A percentile compares a stretch with the other conserved stretches of the same genome.
Conservation (phyloP, 2,113 vertebrate species). For the Caranx melampygus region DNA sequence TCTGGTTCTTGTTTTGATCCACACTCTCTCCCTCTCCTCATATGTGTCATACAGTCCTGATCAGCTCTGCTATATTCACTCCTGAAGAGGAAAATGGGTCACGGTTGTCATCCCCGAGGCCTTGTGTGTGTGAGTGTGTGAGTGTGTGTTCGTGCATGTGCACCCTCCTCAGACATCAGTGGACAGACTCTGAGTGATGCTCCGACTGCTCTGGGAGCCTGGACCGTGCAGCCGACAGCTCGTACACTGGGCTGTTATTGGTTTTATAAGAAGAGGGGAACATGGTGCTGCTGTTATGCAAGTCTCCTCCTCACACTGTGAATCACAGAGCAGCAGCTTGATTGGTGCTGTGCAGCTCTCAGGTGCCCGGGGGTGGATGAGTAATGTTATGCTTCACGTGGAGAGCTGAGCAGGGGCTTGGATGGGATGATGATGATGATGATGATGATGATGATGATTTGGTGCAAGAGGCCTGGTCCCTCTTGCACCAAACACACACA, state of each 20-base stretch:
- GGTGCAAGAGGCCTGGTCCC: slow-evolving; percentile 12
- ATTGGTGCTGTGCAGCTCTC: slow-evolving; percentile 70
- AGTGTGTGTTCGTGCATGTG: slow-evolving; percentile 15
- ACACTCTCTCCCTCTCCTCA: background rate
- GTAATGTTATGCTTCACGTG: slow-evolving; percentile 70
- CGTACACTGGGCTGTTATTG: slow-evolving; percentile 20
- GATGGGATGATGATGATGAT: slow-evolving; percentile 53
- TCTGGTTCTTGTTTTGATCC: slow-evolving; percentile 6
- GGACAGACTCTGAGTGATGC: slow-evolving; percentile 35
- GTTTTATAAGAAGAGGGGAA: slow-evolving; percentile 32
- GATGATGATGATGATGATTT: slow-evolving; percentile 36
- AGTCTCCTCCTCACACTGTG: slow-evolving; percentile 71
- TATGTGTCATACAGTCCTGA: slow-evolving; percentile 9
- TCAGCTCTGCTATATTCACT: slow-evolving; percentile 13
- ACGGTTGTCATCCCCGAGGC: slow-evolving; percentile 44
- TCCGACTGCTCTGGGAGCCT: slow-evolving; percentile 4
- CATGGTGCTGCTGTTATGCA: slow-evolving; percentile 72
- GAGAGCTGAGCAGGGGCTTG: slow-evolving; percentile 33
- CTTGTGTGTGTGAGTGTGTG: slow-evolving; percentile 14
- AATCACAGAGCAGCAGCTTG: slow-evolving; percentile 71
- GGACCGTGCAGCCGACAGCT: slow-evolving; percentile 31
- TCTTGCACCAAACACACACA: background rate
- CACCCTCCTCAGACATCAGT: slow-evolving; percentile 19
- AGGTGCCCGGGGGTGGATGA: slow-evolving; percentile 75
- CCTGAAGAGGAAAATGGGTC: slow-evolving; percentile 72